Evolutionary conservation across 2,888 invertebrate species (phyloP), one percentile per base, ranked within the genome.

Genomic region (Agonopterix subpropinquella): DNA sequence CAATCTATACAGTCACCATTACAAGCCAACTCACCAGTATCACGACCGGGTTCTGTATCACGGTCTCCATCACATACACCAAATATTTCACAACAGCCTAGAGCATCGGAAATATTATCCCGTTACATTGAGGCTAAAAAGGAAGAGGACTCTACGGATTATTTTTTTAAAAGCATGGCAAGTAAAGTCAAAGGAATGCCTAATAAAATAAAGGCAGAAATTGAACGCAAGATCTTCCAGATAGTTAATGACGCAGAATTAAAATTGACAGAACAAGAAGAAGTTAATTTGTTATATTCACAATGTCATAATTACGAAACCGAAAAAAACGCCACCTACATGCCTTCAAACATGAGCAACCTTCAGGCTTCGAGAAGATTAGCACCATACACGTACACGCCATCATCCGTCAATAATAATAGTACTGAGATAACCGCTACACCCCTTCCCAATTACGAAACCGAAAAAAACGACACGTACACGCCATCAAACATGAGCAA

Each of bases 111-210:
- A 52, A 52, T 52, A 47, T 52, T 52, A 52, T 52, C 47, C 47
- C 47, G 52, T 52, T 49, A 52, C 47, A 52, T 52, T 52, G 49
- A 52, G 47, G 52, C 49, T 47, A 52, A 52, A 49, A 52, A 49
- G 47, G 47, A 47, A 47, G 49, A 52, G 47, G 52, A 52, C 47
- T 47, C 52, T 49, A 49, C 52, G 13, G 52, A 52, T 47, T 45
- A 47, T 52, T 52, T 49, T 52, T 52, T 52, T 49, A 44, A 47
- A 45, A 52, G 41, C 39, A 45, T 51, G 15, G 36, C 36, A n/a
- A 35, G 44, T 36, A 44, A 11, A 35, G 48, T 44, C n/a, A 48
- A 48, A 48, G 15, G n/a, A 44, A 48, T 48, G 48, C 41, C 48
- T 41, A 48, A 41, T 18, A 41, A 44, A 28, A 48, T 48, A 36